Conservation (phyloP, 2,113 vertebrate genomes). For the Podarcis cretensis region DNA sequence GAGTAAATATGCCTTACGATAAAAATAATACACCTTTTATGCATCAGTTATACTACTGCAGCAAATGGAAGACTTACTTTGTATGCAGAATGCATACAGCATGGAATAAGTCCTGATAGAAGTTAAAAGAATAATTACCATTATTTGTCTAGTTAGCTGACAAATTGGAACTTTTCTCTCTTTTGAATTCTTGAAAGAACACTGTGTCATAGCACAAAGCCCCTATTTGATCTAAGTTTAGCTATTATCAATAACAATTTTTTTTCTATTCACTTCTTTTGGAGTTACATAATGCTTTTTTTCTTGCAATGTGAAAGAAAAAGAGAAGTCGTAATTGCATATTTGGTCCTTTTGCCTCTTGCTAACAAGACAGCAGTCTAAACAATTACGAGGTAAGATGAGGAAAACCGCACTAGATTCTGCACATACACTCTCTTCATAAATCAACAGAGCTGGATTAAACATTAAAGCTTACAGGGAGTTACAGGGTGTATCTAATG, state of each 20-base stretch:
- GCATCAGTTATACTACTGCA: conserved; percentile 1
- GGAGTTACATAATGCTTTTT: conserved; percentile 33
- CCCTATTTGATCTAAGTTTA: conserved; percentile 62
- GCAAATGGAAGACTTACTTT: conserved; percentile 45
- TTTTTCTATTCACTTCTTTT: conserved; percentile 50
- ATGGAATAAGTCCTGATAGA: conserved; percentile 59
- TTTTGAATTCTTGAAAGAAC: conserved; percentile 67
- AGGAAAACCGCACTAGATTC: not conserved
- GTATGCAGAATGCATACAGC: conserved; percentile 59
- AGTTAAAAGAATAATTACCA: conserved; percentile 72
- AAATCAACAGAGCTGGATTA: not conserved
- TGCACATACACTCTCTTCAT: not conserved
- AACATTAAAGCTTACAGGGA: not conserved
- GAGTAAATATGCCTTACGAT: conserved; percentile 32
- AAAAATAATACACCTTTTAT: conserved; percentile 23
- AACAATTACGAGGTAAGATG: not conserved
- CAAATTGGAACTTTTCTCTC: conserved; percentile 63
- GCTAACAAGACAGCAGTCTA: conserved; percentile 5
- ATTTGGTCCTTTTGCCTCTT: not conserved
- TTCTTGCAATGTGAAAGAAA: conserved; percentile 24
- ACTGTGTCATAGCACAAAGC: conserved; percentile 53
- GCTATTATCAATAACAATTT: conserved; percentile 61
- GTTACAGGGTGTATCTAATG: not conserved
- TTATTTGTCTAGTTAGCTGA: conserved; percentile 60
- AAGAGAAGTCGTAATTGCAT: not conserved